These are phyloP conservation scores for Cataglyphis altisquamis DNA, from an alignment of 2,888 invertebrate species.

Conservation along the genomic window DNA sequence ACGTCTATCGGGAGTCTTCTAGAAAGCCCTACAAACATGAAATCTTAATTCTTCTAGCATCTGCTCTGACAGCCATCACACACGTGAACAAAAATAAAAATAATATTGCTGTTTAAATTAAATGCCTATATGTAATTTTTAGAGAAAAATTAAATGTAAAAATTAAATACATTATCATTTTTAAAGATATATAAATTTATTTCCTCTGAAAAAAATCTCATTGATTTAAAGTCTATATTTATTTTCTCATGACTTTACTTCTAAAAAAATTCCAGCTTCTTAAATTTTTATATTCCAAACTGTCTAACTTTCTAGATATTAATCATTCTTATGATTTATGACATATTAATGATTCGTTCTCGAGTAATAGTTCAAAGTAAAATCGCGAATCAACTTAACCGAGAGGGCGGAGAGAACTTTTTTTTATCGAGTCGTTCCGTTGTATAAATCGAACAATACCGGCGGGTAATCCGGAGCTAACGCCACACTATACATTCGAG, in stretches of 20 bases:
- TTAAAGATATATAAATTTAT: neutral
- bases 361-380: neutral
- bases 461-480: slow-evolving; percentile 5
- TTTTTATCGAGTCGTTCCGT: neutral
- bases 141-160: neutral
- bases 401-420: neutral
- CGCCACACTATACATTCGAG: neutral
- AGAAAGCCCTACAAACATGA: neutral
- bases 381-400: neutral
- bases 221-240: neutral
- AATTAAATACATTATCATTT: neutral
- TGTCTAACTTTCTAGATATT: neutral
- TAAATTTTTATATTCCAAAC: neutral
- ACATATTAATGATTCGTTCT: neutral
- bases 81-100: neutral
- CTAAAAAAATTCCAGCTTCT: neutral
- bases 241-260: neutral
- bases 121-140: too few relatives aligned
- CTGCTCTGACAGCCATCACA: too few relatives aligned
- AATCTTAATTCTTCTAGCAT: slow-evolving; percentile 13
- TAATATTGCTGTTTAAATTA: neutral
- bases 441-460: slow-evolving; percentile 31
- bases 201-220: neutral
- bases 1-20: slow-evolving; percentile 42
- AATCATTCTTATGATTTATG: neutral